Evolutionary conservation across 2,797 vertebrate species (phyloP).

Genomic region (Platalea minor): DNA sequence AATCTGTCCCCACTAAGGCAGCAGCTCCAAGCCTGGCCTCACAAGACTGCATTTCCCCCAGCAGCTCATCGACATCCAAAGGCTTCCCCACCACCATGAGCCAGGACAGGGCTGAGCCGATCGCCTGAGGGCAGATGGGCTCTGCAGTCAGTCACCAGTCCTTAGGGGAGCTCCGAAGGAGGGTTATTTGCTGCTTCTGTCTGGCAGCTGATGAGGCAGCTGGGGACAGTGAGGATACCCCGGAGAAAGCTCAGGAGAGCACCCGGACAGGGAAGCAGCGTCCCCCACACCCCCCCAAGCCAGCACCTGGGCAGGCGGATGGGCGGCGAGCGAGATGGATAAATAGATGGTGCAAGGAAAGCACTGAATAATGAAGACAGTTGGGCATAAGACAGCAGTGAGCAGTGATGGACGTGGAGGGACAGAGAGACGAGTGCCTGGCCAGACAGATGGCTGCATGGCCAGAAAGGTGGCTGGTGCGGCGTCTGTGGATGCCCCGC

Average conservation of each 20-base stretch:
- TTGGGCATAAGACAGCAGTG: neutral
- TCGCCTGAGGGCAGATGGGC: neutral
- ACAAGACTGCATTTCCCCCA: accelerated
- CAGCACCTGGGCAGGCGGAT: neutral
- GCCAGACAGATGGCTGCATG: neutral
- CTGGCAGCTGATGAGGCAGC: neutral
- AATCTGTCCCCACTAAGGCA: neutral
- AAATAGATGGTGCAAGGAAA: neutral
- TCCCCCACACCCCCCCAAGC: neutral
- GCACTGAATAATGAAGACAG: accelerated
- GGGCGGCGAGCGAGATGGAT: accelerated
- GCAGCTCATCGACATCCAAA: neutral
- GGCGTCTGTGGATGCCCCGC: neutral
- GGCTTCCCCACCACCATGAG: neutral
- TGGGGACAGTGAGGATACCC: neutral
- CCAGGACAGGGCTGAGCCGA: neutral
- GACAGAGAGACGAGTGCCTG: neutral
- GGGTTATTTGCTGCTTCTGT: neutral
- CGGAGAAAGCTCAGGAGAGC: neutral
- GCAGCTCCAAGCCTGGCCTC: neutral
- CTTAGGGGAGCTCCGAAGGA: neutral
- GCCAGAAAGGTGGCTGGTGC: accelerated
- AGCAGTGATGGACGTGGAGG: neutral
- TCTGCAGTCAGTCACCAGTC: neutral
- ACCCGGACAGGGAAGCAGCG: neutral